Percentiles rank a stretch among this genome's conserved stretches.
These are phyloP conservation scores for Lordiphosa mommai DNA, from an alignment of 1,140 invertebrate species.

Conservation along the genomic window DNA sequence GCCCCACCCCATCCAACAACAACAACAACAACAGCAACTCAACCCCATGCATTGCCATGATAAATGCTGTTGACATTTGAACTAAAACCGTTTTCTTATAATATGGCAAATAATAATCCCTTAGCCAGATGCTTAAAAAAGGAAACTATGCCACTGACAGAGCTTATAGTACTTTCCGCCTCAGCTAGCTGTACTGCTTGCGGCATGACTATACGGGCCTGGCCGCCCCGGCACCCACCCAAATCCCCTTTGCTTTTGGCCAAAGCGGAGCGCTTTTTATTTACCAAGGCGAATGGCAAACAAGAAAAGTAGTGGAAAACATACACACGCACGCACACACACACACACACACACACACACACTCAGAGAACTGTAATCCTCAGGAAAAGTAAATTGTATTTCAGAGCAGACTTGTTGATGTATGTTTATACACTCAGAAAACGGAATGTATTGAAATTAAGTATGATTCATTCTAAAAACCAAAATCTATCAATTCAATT, in stretches of 20 bases:
- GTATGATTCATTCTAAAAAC: too few relatives aligned
- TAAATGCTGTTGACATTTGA: conserved; percentile 75
- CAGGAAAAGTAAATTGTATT: conserved; percentile 72
- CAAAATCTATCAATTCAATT: too few relatives aligned
- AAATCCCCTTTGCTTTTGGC: conserved; percentile 1
- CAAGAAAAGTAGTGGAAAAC: conserved; percentile 39
- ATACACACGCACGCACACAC: conserved; percentile 17
- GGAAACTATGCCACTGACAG: conserved; percentile 75
- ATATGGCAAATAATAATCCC: conserved; percentile 75
- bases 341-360: neutral
- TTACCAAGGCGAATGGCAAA: conserved; percentile 72
- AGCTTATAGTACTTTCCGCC: conserved; percentile 71
- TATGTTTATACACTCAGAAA: conserved; percentile 12
- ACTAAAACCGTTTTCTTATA: conserved; percentile 74
- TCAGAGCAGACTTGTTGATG: conserved; percentile 72
- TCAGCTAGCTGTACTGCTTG: conserved; percentile 66
- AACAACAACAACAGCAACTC: too few relatives aligned
- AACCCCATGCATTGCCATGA: conserved; percentile 13
- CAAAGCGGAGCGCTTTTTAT: conserved; percentile 53
- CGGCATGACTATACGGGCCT: conserved; percentile 19
- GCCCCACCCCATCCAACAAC: too few relatives aligned
- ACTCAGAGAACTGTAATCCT: conserved; percentile 54
- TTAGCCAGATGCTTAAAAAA: conserved; percentile 59
- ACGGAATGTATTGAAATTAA: too few relatives aligned
- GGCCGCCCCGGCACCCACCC: neutral